phyloP scores from a whole-genome alignment of 2,888 invertebrate genomes.

The Stenchaetothrips biformis region DNA sequence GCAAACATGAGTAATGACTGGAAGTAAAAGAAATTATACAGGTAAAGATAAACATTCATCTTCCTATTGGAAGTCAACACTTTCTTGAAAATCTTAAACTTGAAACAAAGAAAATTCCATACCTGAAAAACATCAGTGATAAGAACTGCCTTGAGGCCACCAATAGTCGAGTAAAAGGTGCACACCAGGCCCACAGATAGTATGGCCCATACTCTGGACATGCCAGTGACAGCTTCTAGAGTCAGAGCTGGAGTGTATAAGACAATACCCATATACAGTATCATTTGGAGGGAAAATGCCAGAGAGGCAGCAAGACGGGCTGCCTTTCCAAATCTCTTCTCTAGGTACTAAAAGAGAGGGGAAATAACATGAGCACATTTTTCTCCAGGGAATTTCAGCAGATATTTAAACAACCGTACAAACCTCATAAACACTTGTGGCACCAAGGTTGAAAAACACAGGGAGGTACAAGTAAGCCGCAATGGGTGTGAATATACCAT shows the following conservation, averaged over 20 bases:
- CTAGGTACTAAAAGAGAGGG: constrained; percentile 67
- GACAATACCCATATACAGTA: constrained; percentile 85
- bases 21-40: constrained; percentile 8
- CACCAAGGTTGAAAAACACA: constrained; percentile 76
- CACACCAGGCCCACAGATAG: constrained; percentile 48
- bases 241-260: constrained; percentile 91
- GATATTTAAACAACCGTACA: background rate
- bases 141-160: constrained; percentile 50
- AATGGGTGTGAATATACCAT: constrained; percentile 72
- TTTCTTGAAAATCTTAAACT: background rate
- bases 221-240: constrained; percentile 54
- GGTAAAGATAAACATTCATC: background rate
- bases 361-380: background rate
- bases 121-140: constrained; percentile 47
- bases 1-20: constrained; percentile 75
- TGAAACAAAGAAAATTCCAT: constrained; percentile 35
- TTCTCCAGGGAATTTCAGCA: background rate
- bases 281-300: constrained; percentile 83
- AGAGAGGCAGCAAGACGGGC: constrained; percentile 74
- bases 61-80: background rate
- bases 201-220: constrained; percentile 48
- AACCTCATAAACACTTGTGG: constrained; percentile 84
- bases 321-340: constrained; percentile 73
- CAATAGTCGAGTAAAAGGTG: constrained; percentile 48
- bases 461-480: constrained; percentile 74